A percentile compares a stretch with the other conserved stretches of the same genome.
Conservation (phyloP, 1,140 invertebrate genomes). For the Apis cerana region DNA sequence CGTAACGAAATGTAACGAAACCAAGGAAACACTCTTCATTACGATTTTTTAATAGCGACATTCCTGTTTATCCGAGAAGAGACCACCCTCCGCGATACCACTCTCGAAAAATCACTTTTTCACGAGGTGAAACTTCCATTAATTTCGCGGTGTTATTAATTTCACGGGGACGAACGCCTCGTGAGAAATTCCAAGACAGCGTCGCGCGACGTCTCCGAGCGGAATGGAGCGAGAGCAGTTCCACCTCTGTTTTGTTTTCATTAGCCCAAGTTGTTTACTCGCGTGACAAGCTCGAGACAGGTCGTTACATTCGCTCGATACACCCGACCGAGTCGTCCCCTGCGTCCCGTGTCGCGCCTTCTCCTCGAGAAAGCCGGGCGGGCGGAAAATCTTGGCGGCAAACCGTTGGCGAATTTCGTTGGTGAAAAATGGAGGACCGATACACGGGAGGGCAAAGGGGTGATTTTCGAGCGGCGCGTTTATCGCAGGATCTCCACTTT, state of each 20-base stretch:
- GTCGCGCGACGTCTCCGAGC: background rate
- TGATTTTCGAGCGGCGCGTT: constrained; percentile 23
- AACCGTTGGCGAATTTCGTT: background rate
- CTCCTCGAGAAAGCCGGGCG: constrained; percentile 10
- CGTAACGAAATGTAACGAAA: no score
- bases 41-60: no score
- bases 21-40: no score
- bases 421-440: constrained; percentile 29
- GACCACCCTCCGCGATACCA: no score
- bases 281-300: constrained; percentile 60
- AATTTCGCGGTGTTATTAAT: constrained; percentile 39
- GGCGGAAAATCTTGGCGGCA: no score
- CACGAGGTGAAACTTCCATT: background rate
- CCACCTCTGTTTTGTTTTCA: constrained; percentile 65
- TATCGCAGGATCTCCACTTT: constrained; percentile 46
- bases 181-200: background rate
- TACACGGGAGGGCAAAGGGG: background rate
- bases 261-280: constrained; percentile 64
- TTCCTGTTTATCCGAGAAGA: no score
- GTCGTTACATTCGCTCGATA: constrained; percentile 51
- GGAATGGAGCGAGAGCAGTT: background rate
- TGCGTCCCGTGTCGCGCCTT: background rate
- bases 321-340: background rate
- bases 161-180: background rate
- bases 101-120: background rate